Evolutionary conservation across 2,113 vertebrate species (phyloP).

Genomic region (Oreotrochilus melanogaster): DNA sequence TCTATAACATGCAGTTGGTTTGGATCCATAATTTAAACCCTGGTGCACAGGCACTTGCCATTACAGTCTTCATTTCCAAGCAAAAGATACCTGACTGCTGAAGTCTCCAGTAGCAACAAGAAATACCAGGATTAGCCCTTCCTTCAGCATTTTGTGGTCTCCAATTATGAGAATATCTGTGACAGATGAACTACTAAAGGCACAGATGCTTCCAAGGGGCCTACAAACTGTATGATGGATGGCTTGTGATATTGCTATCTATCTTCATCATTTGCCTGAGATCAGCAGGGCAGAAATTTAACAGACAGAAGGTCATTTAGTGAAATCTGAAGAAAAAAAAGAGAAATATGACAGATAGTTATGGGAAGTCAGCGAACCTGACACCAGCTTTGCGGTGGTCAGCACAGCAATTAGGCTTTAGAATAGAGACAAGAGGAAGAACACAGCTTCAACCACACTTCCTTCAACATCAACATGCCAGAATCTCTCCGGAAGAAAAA

Average conservation of each 20-base stretch:
- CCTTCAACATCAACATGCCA: background rate
- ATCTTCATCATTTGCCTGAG: slow-evolving; percentile 57
- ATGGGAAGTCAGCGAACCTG: slow-evolving; percentile 45
- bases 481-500: background rate
- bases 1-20: background rate
- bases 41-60: background rate
- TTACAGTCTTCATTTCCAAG: background rate
- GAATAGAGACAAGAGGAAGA: background rate
- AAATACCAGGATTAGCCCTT: background rate
- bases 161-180: slow-evolving; percentile 4
- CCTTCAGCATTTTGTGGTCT: background rate
- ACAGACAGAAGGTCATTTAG: slow-evolving; percentile 60
- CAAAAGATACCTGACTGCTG: background rate
- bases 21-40: background rate
- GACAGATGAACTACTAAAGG: slow-evolving; percentile 56
- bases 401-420: slow-evolving; percentile 37
- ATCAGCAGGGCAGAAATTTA: slow-evolving; percentile 57
- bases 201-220: slow-evolving; percentile 42
- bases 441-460: background rate
- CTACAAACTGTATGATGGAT: slow-evolving; percentile 52
- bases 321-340: background rate
- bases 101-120: background rate
- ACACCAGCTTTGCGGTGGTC: slow-evolving; percentile 41
- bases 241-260: slow-evolving; percentile 26
- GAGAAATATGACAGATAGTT: slow-evolving; percentile 10